Evolutionary conservation across 1,140 invertebrate species (phyloP), one percentile per base, ranked within the genome.

Genomic region (Aphelinus certus): DNA sequence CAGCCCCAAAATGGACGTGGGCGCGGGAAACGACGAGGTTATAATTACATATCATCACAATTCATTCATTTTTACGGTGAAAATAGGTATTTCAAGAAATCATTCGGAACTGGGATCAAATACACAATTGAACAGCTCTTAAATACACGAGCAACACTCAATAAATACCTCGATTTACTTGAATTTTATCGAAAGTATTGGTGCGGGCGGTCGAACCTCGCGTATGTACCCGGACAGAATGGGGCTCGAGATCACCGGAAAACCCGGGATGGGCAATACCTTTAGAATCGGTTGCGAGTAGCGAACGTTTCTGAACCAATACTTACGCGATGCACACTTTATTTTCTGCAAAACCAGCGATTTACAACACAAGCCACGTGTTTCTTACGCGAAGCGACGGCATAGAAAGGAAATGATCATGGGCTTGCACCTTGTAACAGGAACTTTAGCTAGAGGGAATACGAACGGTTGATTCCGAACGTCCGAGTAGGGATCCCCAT

Each of bases 291-390:
- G 3, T 1, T 7, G 43, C n/a, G 43, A 1, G 46, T 56, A 58
- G 53, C 4, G 47, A 61, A 42, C 6, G 9, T 69, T 63, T 79
- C 71, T 47, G 0, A 49, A 4, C 4, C 0, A 3, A 6, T 79
- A 84, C 81, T 83, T 82, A 84, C 84, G 43, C 82, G 69, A 79
- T 79, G 75, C 10, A 42, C 64, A 80, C 66, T 56, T 63, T 84
- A 81, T 77, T 83, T 82, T 76, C 76, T 69, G 69, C 79, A 57
- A 77, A 81, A 81, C 80, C 79, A 65, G 77, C 78, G 69, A 81
- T 85, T 78, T 79, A 81, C 61, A 76, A 65, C 77, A 60, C 79
- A 66, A 78, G 79, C 81, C 84, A 85, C 82, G 84, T 85, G 84
- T 80, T 84, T 80, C 60, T 64, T 61, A 66, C 60, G 74, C 77